Percentiles rank a stretch among this genome's conserved stretches.
These are phyloP conservation scores for Drosophila kikkawai DNA, from an alignment of 1,140 invertebrate genomes.

Conservation along the genomic window DNA sequence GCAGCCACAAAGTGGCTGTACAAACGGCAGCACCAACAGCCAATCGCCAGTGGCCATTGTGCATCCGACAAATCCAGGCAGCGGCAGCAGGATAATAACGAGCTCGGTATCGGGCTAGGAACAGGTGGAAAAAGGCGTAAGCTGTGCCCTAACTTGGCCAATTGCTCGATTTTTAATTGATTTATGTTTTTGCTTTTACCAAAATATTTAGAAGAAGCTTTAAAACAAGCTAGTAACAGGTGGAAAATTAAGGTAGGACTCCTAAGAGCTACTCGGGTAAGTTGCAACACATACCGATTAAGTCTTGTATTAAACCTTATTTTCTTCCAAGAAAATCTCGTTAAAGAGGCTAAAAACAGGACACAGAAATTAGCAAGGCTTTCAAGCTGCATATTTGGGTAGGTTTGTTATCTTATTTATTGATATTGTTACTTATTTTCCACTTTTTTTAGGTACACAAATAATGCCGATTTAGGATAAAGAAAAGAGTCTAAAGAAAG, in stretches of 20 bases:
- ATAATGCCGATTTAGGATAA: too few species aligned
- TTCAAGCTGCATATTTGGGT: background rate
- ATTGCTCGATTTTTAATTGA: background rate
- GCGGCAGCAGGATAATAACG: conserved; percentile 41
- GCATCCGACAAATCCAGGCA: conserved; percentile 29
- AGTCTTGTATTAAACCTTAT: background rate
- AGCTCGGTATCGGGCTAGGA: conserved; percentile 1
- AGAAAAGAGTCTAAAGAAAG: background rate
- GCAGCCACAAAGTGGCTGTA: conserved; percentile 79
- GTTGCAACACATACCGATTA: background rate
- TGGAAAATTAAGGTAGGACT: background rate
- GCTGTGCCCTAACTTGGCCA: background rate
- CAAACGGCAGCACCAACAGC: conserved; percentile 42
- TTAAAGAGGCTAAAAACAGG: conserved; percentile 6
- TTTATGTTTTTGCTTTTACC: background rate
- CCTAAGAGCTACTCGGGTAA: background rate
- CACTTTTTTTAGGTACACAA: background rate
- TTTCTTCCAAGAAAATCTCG: background rate
- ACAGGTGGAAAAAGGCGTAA: conserved; percentile 15
- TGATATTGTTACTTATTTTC: background rate
- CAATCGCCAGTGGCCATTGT: conserved; percentile 30
- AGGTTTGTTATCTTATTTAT: too few species aligned
- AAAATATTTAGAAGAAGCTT: background rate
- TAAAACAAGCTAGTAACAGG: background rate
- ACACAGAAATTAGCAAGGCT: background rate